Conservation (phyloP, 2,888 invertebrate genomes). For the Diarsia mendica region DNA sequence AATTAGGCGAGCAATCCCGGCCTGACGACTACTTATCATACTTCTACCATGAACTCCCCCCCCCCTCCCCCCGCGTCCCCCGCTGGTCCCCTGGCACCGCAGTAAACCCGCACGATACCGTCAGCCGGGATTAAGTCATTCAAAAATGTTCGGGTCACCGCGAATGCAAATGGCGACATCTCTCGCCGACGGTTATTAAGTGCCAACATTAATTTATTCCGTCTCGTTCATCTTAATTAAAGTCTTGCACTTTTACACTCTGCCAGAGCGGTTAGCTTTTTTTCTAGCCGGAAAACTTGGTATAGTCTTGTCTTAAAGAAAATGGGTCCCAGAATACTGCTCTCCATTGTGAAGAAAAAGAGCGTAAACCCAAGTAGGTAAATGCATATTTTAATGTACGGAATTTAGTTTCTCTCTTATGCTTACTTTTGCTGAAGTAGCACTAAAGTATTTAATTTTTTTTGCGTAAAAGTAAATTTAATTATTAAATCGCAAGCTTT, state of each 20-base stretch:
- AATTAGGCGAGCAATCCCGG: slow-evolving; percentile 50
- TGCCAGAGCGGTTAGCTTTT: slow-evolving; percentile 26
- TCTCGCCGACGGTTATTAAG: slow-evolving; percentile 68
- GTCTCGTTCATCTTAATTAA: slow-evolving; percentile 75
- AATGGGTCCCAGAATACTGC: not conserved
- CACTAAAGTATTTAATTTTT: slow-evolving; percentile 41
- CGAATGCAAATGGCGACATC: slow-evolving; percentile 73
- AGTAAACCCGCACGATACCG: slow-evolving; percentile 55
- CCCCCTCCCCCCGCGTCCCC: not conserved
- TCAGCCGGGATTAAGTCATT: slow-evolving; percentile 66
- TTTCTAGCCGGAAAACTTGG: not conserved
- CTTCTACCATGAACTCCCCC: slow-evolving; percentile 37
- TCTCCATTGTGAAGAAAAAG: not conserved
- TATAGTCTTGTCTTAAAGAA: not conserved
- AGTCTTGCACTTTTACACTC: slow-evolving; percentile 75
- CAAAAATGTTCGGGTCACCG: slow-evolving; percentile 69
- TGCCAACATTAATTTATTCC: slow-evolving; percentile 75
- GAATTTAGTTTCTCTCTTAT: not conserved
- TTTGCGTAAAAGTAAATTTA: slow-evolving; percentile 15
- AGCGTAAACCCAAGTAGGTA: not conserved
- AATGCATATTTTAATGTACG: slow-evolving; percentile 9
- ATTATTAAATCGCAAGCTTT: slow-evolving; percentile 29
- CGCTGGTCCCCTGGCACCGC: slow-evolving; percentile 12
- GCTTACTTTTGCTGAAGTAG: slow-evolving; percentile 31
- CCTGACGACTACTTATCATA: slow-evolving; percentile 58